Base-by-base conservation (phyloP, 2,888 invertebrate species). In the Stictocephala bisonia region DNA sequence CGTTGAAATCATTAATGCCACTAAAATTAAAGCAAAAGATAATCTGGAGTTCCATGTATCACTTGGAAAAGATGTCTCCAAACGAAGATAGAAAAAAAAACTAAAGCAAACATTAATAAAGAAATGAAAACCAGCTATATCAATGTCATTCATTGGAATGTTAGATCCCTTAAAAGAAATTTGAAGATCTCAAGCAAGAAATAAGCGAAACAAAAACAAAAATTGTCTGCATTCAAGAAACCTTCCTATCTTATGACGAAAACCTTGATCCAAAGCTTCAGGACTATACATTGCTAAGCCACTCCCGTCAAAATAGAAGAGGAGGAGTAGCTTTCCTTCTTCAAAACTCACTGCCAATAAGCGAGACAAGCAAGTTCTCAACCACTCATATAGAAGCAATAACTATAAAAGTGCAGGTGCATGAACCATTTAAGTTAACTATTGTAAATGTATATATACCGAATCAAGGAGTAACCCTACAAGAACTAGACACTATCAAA, bases 11-110 rank as follows among this genome's bases (percentile, higher is more conserved):
- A 15, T 2, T 9, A 18, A 44, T n/a, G 2, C 56, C n/a, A 15
- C 26, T n/a, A 56, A 22, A 27, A 27, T 1, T 9, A 56, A 27
- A 22, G 56, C 24, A 22, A 56, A 56, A 27, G 56, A 56, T 9
- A 56, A 24, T 11, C 24, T 56, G 13, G n/a, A 27, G 13, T 56
- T n/a, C n/a, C n/a, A n/a, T 56, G 56, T 56, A 56, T 56, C 41
- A 41, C 41, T 41, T 15, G 9, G 41, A 41, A 41, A 41, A 9
- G 2, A 41, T 41, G 41, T 41, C 41, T 41, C 41, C 4, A 41
- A 41, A 41, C 41, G n/a, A n/a, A n/a, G n/a, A n/a, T n/a, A n/a
- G n/a, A n/a, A n/a, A n/a, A n/a, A n/a, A n/a, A n/a, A n/a, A n/a
- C n/a, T n/a, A n/a, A n/a, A 11, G 11, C 44, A 15, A 6, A 4